Conservation (phyloP, 2,113 vertebrate species). For the Dissostichus mawsoni region DNA sequence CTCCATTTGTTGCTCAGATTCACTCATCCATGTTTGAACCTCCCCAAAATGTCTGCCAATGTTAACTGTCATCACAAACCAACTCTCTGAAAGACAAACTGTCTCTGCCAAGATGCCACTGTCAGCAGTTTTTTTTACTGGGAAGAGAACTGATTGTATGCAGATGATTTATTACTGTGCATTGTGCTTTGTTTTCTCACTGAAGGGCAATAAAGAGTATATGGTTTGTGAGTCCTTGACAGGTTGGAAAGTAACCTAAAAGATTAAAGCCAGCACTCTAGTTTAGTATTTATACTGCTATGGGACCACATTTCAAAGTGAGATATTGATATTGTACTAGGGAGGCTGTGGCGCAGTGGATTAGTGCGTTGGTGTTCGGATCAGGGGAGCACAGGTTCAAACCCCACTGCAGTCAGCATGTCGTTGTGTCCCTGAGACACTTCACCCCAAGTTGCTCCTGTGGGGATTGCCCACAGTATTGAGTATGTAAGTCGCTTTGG, state of each 20-base stretch:
- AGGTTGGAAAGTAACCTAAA: background rate
- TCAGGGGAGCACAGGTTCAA: too few relatives aligned
- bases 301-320: too few relatives aligned
- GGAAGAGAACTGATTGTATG: slow-evolving; percentile 30
- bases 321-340: too few relatives aligned
- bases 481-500: too few relatives aligned
- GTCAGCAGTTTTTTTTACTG: slow-evolving; percentile 59
- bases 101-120: slow-evolving; percentile 20
- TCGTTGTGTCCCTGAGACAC: too few relatives aligned
- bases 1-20: slow-evolving; percentile 8
- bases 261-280: too few relatives aligned
- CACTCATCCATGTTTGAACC: slow-evolving; percentile 42
- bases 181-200: slow-evolving; percentile 8
- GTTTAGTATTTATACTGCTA: too few relatives aligned
- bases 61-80: slow-evolving; percentile 53
- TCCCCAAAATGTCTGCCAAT: slow-evolving; percentile 38
- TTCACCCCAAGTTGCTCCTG: too few relatives aligned
- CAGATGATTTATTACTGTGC: slow-evolving; percentile 27
- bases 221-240: background rate
- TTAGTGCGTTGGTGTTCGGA: too few relatives aligned
- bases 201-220: slow-evolving; percentile 3
- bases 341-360: too few relatives aligned
- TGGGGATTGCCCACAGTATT: too few relatives aligned
- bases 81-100: slow-evolving; percentile 15
- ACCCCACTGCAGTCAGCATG: too few relatives aligned